Base-by-base conservation (phyloP, 2,113 vertebrate genomes). In the Pongo pygmaeus region DNA sequence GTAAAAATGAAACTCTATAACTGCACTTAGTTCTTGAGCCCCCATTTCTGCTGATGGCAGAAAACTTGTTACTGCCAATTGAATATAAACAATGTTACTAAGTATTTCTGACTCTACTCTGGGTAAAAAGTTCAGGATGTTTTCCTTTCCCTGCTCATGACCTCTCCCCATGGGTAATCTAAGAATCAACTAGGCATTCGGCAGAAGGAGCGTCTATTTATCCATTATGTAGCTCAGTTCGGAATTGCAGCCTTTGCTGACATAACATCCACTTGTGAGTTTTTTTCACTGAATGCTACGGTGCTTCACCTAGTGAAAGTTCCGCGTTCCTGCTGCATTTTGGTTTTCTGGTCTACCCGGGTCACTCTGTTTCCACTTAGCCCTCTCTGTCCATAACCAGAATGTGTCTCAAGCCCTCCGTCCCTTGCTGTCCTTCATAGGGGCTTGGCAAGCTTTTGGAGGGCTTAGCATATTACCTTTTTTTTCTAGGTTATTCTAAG, bases 91-190 rank as follows among this genome's bases (percentile, higher is more conserved):
- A 32, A 35, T 25, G 59, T 59, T 80, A 64, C 75, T 67, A 43
- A 84, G 59, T 52, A 72, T 55, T 88, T 59, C 72, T 67, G 38
- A 38, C 27, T 74, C 27, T 72, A 8, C 20, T 84, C 74, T 38
- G 20, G 13, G 25, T 57, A 74, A 57, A 78, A 69, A 52, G 46
- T n/a, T 57, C 46, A 46, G 78, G 72, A 84, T 25, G 12, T 67
- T 94, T 79, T 79, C 46, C 88, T 92, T 48, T 78, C n/a, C 46
- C 38, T 89, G 77, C 30, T 91, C 30, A 57, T 72, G 50, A 55
- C 57, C 61, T 92, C 52, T 55, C 38, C 43, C 22, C 4, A 0
- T 10, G 55, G 20, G 38, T 79, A 25, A 69, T 85, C 80, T 70
- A 27, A 81, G 88, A n/a, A 40, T 79, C 61, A 89, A 22, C 38